Base-by-base conservation (phyloP, 2,797 vertebrate genomes). In the Paratrypauchen microcephalus region DNA sequence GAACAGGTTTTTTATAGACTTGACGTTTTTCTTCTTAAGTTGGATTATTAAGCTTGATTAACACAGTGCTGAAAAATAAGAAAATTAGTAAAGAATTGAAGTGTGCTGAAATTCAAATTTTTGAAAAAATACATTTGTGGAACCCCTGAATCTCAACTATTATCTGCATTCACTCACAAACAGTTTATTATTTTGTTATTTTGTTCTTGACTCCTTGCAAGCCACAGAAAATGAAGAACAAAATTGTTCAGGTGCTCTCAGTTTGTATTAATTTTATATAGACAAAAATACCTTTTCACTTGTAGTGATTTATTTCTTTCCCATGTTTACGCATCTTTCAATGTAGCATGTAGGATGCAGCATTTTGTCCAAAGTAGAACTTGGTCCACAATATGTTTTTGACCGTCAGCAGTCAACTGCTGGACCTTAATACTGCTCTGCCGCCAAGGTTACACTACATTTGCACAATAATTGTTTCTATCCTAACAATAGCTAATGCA, bases 391-490 rank as follows among this genome's bases (percentile, higher is more conserved):
- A 54, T 32, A 88, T 94, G 50, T 90, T 93, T 68, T 88, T 75
- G 78, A 90, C 88, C 67, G 82, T 95, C 75, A 92, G 91, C 72
- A 94, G 8, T 87, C 81, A 80, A 45, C 82, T 91, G 55, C 88
- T 88, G 89, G 93, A 57, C 66, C 72, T 69, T 70, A 71, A 71
- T 61, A 61, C 52, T 60, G 24, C 54, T 52, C 59, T 65, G 70
- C 59, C 41, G 39, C 54, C 50, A 60, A 66, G 70, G 69, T 77
- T 78, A 71, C 55, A 54, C 45, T 73, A 75, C 71, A 71, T 70
- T 72, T 50, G 71, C 24, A 74, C 74, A 80, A 64, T 86, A 79
- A 83, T 86, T 87, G 61, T 78, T 84, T 86, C 65, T 41, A 70
- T 80, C 69, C 68, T 65, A 82, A 72, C 77, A 80, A 83, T 70